These are phyloP conservation scores for Arothron firmamentum DNA, from an alignment of 2,113 vertebrate genomes.

Conservation along the genomic window DNA sequence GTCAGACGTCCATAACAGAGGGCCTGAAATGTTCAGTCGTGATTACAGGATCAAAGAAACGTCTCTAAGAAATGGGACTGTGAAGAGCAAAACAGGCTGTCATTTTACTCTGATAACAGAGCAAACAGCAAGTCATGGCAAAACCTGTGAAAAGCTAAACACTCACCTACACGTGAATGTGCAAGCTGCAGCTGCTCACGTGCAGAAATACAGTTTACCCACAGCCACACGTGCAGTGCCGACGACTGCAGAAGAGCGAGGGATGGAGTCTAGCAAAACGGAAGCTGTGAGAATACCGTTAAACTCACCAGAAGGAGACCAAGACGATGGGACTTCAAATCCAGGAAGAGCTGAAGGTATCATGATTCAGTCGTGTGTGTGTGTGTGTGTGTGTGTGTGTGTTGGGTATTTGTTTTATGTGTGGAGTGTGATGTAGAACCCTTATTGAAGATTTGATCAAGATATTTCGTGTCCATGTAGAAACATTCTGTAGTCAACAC, in stretches of 20 bases:
- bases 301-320: neutral
- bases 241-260: neutral
- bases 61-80: neutral
- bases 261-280: neutral
- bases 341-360: conserved; percentile 20
- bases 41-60: conserved; percentile 3
- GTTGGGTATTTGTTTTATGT: neutral
- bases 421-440: too few species aligned
- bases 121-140: neutral
- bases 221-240: neutral
- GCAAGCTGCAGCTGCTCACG: neutral
- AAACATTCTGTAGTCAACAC: too few species aligned
- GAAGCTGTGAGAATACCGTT: neutral
- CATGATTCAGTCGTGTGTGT: neutral
- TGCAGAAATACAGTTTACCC: conserved; percentile 1
- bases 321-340: neutral
- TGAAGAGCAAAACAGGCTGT: conserved; percentile 9
- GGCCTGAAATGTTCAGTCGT: neutral
- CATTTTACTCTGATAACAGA: conserved; percentile 44
- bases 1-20: conserved; percentile 1
- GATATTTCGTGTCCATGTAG: too few species aligned
- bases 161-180: conserved; percentile 1
- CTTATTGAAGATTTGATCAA: too few species aligned
- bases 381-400: too few species aligned
- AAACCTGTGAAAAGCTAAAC: neutral